These are phyloP conservation scores for Pogonomyrmex californicus DNA, from an alignment of 1,140 invertebrate species.

Conservation along the genomic window DNA sequence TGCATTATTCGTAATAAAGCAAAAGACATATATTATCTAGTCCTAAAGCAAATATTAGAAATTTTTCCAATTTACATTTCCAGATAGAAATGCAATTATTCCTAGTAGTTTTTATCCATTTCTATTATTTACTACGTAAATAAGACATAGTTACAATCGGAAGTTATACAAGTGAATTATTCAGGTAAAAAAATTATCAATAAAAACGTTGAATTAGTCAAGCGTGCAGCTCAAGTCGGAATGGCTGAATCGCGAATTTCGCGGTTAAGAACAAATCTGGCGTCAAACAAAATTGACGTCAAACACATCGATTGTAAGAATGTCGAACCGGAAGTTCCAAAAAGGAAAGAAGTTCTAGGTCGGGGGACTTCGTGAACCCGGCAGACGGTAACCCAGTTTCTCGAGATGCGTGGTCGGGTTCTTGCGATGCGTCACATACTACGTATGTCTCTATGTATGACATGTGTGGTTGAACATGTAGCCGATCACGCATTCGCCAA, in stretches of 20 bases:
- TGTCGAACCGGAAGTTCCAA: conserved; percentile 49
- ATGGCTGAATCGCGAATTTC: conserved; percentile 10
- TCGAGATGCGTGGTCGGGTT: conserved; percentile 50
- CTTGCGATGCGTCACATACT: conserved; percentile 39
- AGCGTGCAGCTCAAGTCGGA: not conserved
- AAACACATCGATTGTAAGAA: conserved; percentile 45
- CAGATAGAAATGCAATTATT: not conserved
- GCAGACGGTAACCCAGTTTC: conserved; percentile 57
- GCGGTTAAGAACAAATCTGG: conserved; percentile 23
- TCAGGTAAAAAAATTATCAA: not conserved
- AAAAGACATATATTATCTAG: not conserved
- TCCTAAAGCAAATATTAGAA: not conserved
- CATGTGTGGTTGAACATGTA: not conserved
- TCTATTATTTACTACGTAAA: not conserved
- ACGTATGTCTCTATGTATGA: conserved; percentile 1
- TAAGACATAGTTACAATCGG: not conserved
- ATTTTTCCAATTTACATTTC: not conserved
- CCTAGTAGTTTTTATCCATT: not conserved
- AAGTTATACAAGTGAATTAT: not conserved
- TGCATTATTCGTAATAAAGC: not conserved
- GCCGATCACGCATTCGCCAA: not conserved
- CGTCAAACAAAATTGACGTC: not conserved
- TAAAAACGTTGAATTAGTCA: not conserved
- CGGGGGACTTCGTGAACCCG: conserved; percentile 31
- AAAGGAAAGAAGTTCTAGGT: conserved; percentile 65